Base-by-base conservation (phyloP, 2,797 vertebrate genomes). In the Sebastes itinus region DNA sequence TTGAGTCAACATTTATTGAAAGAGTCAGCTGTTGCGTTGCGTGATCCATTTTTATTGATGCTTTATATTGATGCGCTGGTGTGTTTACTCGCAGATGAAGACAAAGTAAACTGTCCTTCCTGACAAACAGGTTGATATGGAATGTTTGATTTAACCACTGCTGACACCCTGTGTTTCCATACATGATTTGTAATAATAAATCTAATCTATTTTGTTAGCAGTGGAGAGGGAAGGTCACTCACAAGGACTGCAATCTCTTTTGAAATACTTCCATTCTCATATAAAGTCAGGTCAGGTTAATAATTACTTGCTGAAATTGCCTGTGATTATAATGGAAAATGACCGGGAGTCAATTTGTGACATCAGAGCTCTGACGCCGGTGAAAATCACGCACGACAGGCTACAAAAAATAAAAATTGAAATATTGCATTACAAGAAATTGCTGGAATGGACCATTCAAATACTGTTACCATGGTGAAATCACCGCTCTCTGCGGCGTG, bases 401-500 rank as follows among this genome's bases (percentile, higher is more conserved):
- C 76, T 74, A 70, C 66, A 70, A 78, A 67, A 46, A 42, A 16
- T 16, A 76, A 71, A 76, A 71, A 88, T 70, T 84, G 77, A 91
- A 81, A 88, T 70, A 76, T 66, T 82, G 74, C 49, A 77, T 76
- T 61, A 68, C 75, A 64, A 87, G 61, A 86, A 87, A 85, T 78
- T 82, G 80, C 81, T 85, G 66, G 69, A 88, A 82, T 52, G 42
- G 77, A 63, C 81, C 60, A 68, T 88, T 86, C 64, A 84, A 83
- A 87, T 76, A 81, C 71, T 32, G 91, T 94, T 89, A 73, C 94
- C 89, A 92, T 92, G 87, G 87, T 30, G 85, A 94, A 88, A n/a
- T 78, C 80, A 80, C 32, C 33, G 56, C 80, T 84, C 74, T 78
- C 73, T 1, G 71, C 77, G 80, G 74, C 80, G 13, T 7, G 49